phyloP scores from a whole-genome alignment of 2,888 invertebrate genomes.

The Aplocera efformata region DNA sequence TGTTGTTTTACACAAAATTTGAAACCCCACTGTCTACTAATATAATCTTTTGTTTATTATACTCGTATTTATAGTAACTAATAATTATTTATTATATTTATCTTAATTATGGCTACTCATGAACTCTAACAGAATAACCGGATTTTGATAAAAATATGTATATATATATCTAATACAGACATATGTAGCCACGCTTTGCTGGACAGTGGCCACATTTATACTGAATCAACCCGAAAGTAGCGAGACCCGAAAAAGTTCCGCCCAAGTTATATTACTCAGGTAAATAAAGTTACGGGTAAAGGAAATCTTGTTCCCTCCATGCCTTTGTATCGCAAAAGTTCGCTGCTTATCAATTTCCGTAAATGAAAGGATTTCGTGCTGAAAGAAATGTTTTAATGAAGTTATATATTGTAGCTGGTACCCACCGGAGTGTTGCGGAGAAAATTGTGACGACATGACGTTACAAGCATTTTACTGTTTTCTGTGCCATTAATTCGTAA shows the following conservation, averaged over 20 bases:
- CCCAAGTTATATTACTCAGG: slow-evolving; percentile 56
- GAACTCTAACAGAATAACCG: too few species aligned
- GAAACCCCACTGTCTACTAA: background rate
- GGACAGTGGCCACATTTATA: background rate
- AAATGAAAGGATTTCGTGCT: slow-evolving; percentile 53
- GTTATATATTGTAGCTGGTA: slow-evolving; percentile 24
- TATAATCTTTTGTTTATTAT: too few species aligned
- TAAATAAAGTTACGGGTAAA: slow-evolving; percentile 58
- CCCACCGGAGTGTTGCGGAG: too few species aligned
- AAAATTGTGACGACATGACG: too few species aligned
- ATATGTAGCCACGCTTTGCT: background rate
- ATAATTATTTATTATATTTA: too few species aligned
- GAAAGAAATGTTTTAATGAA: slow-evolving; percentile 44
- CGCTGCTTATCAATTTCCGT: slow-evolving; percentile 55
- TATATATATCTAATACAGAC: too few species aligned
- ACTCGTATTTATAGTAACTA: too few species aligned
- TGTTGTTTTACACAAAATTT: background rate
- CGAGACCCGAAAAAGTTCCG: slow-evolving; percentile 41
- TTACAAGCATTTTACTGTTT: too few species aligned
- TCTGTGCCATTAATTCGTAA: too few species aligned
- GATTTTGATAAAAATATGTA: too few species aligned
- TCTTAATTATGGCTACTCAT: too few species aligned
- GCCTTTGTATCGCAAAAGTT: slow-evolving; percentile 49
- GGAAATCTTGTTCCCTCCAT: slow-evolving; percentile 35
- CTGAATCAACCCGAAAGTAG: slow-evolving; percentile 33